Evolutionary conservation across 2,797 vertebrate species (phyloP), one percentile per base, ranked within the genome.

Genomic region (Myotis findleyi): DNA sequence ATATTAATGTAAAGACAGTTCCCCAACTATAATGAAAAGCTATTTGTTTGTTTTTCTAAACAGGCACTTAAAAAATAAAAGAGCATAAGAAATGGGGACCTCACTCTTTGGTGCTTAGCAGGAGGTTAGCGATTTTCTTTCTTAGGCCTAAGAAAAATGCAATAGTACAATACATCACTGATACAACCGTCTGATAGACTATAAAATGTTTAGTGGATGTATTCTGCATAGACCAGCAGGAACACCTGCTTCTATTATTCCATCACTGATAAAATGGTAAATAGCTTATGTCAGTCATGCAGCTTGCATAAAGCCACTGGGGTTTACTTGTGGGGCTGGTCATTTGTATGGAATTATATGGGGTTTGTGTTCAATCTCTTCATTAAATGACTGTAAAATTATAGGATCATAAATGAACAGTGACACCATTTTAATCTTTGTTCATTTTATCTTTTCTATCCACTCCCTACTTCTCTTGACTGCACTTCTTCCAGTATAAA

Each of bases 161-260:
- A 94, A 4, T 92, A 90, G 84, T 96, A 97, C 93, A 98, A 97
- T 97, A 94, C 83, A 96, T 97, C 93, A 94, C 97, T 97, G 97
- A 98, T 98, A 97, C 86, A 98, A 97, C 84, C 94, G 79, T 69
- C 90, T 0, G 96, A 98, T 98, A 98, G 98, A 97, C 97, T 97
- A 96, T 95, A 96, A 98, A 98, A 97, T 98, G 97, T 97, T 97
- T 97, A 96, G 96, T 90, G 94, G 97, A 93, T 96, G 89, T 98
- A 97, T 98, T 98, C 97, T 77, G 81, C 97, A 97, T 96, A 97
- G 96, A 97, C 96, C 96, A 96, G 97, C 97, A 97, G 97, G 97
- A 98, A 98, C 97, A 98, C 98, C 98, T 98, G 98, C 97, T 98
- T 97, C 97, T 98, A 97, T 98, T 98, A 98, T 98, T 97, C 97